These are phyloP conservation scores for Macrophya alboannulata DNA, from an alignment of 2,888 invertebrate genomes.

Conservation along the genomic window DNA sequence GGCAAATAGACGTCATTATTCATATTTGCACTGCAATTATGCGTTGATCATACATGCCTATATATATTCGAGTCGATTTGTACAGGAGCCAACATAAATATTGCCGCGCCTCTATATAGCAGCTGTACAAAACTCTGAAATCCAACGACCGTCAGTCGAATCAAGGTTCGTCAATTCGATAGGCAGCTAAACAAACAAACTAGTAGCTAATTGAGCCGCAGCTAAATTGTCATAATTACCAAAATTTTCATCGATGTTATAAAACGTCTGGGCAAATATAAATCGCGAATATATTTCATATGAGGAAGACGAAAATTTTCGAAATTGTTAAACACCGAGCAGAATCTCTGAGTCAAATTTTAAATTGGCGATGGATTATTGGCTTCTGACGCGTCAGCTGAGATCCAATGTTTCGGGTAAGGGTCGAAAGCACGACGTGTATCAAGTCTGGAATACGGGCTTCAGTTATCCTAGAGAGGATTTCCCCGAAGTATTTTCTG, in stretches of 20 bases:
- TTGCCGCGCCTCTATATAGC: background rate
- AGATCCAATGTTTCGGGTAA: slow-evolving; percentile 27
- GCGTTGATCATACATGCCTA: background rate
- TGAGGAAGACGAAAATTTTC: too few species aligned
- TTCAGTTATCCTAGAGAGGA: slow-evolving; percentile 3
- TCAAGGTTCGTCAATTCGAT: background rate
- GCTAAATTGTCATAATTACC: background rate
- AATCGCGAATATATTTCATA: background rate
- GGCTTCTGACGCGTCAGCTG: background rate
- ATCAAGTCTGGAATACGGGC: slow-evolving; percentile 4
- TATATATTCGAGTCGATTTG: background rate
- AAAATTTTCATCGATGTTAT: background rate
- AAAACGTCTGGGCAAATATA: background rate
- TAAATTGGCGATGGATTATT: background rate
- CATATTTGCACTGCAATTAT: slow-evolving; percentile 35
- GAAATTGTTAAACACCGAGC: too few species aligned
- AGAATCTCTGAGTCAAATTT: background rate
- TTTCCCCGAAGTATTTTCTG: background rate
- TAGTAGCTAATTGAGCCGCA: slow-evolving; percentile 3
- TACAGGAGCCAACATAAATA: background rate
- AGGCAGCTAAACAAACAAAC: background rate
- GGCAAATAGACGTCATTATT: slow-evolving; percentile 19
- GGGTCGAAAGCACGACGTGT: background rate
- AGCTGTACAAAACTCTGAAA: background rate
- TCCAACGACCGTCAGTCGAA: background rate